Base-by-base conservation (phyloP, 2,888 invertebrate genomes). In the Lasioglossum leucozonium region DNA sequence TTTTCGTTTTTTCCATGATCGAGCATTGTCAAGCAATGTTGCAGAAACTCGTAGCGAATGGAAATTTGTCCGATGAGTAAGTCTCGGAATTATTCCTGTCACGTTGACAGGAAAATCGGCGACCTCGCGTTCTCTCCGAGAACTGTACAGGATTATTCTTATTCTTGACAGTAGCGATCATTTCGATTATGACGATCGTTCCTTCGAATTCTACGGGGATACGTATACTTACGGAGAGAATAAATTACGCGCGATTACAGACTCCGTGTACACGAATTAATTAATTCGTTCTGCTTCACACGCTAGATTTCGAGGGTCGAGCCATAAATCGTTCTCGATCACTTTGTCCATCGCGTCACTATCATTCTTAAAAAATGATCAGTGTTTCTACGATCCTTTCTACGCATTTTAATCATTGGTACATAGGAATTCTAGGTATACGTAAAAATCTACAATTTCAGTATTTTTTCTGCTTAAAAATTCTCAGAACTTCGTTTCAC, bases 31-130 rank as follows among this genome's bases (percentile, higher is more conserved):
- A 6, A 62, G 62, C 5, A 62, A 65, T 18, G 37, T 16, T 8
- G 42, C 26, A 40, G 34, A 71, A 71, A 71, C 71, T 71, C 55
- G 18, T 3, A 18, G 40, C 74, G 74, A 58, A 71, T 71, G 71
- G 71, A 71, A 71, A 42, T 71, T 42, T 42, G 72, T 72, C 44
- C 44, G 30, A n/a, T 44, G 72, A 72, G 30, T 72, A 26, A 26
- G 44, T 40, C 22, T 44, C 44, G 44, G 18, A 4, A 44, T 72
- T 44, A 44, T 44, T 72, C 44, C 26, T 30, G 72, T 72, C 44
- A 30, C 72, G 72, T 44, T 44, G 72, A n/a, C 72, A 30, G 42
- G 44, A 44, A 72, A 72, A 72, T 44, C 30, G 44, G 72, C 30
- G 44, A 72, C 44, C 44, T 72, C 44, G 42, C 72, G 72, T 44